Conservation (phyloP, 2,797 vertebrate species). For the Molossus alvarezi region DNA sequence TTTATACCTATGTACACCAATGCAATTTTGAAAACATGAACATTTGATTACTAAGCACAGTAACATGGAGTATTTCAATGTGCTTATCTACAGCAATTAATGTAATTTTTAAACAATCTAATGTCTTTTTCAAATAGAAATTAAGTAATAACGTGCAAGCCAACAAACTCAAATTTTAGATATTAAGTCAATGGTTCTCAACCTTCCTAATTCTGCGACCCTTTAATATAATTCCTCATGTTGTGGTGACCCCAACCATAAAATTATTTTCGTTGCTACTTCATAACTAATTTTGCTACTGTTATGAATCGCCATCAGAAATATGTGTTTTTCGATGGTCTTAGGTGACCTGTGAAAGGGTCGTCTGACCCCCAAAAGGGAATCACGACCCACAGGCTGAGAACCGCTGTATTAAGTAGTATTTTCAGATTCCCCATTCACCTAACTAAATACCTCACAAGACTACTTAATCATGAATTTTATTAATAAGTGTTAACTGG, state of each 20-base stretch:
- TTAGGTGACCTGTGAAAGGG: too few species aligned
- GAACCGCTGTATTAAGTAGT: background rate
- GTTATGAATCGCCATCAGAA: too few species aligned
- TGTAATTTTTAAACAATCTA: constrained; percentile 61
- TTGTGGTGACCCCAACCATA: too few species aligned
- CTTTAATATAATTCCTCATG: too few species aligned
- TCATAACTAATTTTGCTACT: too few species aligned
- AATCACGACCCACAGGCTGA: too few species aligned
- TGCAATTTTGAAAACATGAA: constrained; percentile 56
- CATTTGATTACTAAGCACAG: constrained; percentile 17
- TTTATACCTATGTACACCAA: constrained; percentile 42
- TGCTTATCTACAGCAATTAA: constrained; percentile 39
- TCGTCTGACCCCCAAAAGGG: too few species aligned
- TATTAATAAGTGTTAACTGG: constrained; percentile 58
- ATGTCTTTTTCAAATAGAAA: constrained; percentile 60
- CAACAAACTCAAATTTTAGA: constrained; percentile 36
- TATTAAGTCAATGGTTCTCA: background rate
- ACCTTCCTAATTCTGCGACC: too few species aligned
- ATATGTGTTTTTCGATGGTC: too few species aligned
- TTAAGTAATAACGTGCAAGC: background rate
- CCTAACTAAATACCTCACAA: constrained; percentile 37
- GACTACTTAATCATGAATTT: background rate
- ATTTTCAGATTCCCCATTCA: constrained; percentile 64
- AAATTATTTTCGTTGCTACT: too few species aligned
- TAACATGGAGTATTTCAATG: constrained; percentile 6